phyloP scores from a whole-genome alignment of 2,888 invertebrate species.

The Stegana nigrithorax region DNA sequence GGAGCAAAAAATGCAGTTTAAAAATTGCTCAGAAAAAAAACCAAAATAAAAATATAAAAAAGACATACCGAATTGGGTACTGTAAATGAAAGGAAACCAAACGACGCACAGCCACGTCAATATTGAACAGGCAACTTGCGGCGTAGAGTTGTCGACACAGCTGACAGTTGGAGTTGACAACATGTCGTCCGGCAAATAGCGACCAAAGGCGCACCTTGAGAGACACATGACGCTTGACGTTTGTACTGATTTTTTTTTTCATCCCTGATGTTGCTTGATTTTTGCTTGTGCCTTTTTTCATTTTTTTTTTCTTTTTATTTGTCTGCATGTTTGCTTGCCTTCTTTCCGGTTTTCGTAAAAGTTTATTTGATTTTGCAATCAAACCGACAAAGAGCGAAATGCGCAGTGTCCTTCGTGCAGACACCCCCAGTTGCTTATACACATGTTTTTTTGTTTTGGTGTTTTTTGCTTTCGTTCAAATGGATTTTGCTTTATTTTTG shows the following conservation, averaged over 20 bases:
- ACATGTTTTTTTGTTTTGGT: not conserved
- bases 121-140: too few species aligned
- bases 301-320: not conserved
- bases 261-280: not conserved
- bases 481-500: conserved; percentile 2
- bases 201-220: not conserved
- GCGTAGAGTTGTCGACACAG: too few species aligned
- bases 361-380: not conserved
- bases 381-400: not conserved
- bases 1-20: too few species aligned
- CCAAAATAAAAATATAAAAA: too few species aligned
- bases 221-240: not conserved
- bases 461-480: not conserved
- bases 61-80: too few species aligned
- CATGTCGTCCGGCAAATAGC: not conserved
- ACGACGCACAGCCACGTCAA: not conserved
- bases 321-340: too few species aligned
- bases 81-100: too few species aligned
- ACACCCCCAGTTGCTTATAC: too few species aligned
- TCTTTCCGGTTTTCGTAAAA: too few species aligned
- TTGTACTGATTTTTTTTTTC: not conserved
- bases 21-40: too few species aligned
- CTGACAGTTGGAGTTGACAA: not conserved
- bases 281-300: not conserved
- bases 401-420: not conserved